Evolutionary conservation across 2,888 invertebrate species (phyloP).

Genomic region (Antheraea yamamai): DNA sequence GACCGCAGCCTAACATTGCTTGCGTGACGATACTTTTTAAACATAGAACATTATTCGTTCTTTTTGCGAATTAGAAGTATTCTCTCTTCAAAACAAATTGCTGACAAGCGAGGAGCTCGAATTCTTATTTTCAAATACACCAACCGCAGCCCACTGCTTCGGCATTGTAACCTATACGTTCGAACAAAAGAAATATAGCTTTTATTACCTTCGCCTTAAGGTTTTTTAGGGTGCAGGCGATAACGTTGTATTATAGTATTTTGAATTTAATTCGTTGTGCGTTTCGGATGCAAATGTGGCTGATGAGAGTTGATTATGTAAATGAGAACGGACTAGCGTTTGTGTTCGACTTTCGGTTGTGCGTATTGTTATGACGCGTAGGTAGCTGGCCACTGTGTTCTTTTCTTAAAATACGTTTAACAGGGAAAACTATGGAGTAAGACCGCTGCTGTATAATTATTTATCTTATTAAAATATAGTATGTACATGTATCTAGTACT

Average conservation of each 20-base stretch:
- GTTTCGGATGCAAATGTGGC: constrained; percentile 71
- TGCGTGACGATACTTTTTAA: constrained; percentile 79
- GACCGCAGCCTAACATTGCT: constrained; percentile 48
- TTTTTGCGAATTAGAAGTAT: constrained; percentile 80
- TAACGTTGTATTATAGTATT: constrained; percentile 41
- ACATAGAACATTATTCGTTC: constrained; percentile 70
- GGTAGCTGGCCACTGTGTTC: constrained; percentile 35
- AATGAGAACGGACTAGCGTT: constrained; percentile 57
- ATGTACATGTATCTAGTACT: background rate
- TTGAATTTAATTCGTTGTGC: constrained; percentile 64
- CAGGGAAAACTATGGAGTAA: constrained; percentile 8
- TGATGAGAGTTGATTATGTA: constrained; percentile 76
- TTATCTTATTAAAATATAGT: background rate
- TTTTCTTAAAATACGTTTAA: constrained; percentile 28
- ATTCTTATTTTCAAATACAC: constrained; percentile 70
- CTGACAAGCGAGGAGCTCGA: constrained; percentile 77
- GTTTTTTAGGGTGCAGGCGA: constrained; percentile 30
- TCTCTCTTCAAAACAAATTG: constrained; percentile 81
- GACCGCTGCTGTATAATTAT: background rate
- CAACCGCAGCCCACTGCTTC: constrained; percentile 51
- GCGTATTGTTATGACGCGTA: constrained; percentile 52
- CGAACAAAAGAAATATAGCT: constrained; percentile 30
- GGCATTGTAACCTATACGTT: constrained; percentile 27
- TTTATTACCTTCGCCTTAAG: constrained; percentile 28
- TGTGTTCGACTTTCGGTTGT: constrained; percentile 47